A percentile compares a stretch with the other conserved stretches of the same genome.
Conservation (phyloP, 1,140 invertebrate species). For the Gonioctena quinquepunctata region DNA sequence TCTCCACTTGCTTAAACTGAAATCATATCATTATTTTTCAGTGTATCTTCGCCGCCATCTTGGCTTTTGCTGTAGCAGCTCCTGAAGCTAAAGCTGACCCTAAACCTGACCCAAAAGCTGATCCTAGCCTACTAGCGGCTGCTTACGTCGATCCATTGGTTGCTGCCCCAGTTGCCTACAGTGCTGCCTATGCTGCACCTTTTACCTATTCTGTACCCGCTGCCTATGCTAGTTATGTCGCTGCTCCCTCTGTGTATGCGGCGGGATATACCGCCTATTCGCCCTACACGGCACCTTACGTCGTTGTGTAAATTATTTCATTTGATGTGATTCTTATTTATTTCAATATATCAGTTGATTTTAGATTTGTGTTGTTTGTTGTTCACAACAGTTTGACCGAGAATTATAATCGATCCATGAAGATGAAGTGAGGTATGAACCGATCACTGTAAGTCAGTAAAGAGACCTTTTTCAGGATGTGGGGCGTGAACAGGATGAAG, state of each 20-base stretch:
- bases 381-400: too few species aligned
- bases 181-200: neutral
- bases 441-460: too few species aligned
- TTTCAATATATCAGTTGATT: too few species aligned
- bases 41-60: conserved; percentile 28
- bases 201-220: neutral
- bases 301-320: conserved; percentile 9
- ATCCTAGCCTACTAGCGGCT: conserved; percentile 21
- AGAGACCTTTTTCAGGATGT: too few species aligned
- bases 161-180: conserved; percentile 17
- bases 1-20: too few species aligned
- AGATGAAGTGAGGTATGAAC: too few species aligned
- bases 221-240: conserved; percentile 11
- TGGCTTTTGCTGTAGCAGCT: conserved; percentile 36
- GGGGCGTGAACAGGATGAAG: too few species aligned
- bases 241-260: conserved; percentile 22
- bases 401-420: too few species aligned
- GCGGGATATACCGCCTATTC: conserved; percentile 28
- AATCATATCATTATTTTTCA: conserved; percentile 12
- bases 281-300: neutral
- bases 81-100: conserved; percentile 22
- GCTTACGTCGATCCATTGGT: conserved; percentile 28
- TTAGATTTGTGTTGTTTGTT: too few species aligned
- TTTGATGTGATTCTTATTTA: too few species aligned
- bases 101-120: conserved; percentile 13